These are phyloP conservation scores for Ceyx margarethae DNA, from an alignment of 2,113 vertebrate genomes.

Conservation along the genomic window DNA sequence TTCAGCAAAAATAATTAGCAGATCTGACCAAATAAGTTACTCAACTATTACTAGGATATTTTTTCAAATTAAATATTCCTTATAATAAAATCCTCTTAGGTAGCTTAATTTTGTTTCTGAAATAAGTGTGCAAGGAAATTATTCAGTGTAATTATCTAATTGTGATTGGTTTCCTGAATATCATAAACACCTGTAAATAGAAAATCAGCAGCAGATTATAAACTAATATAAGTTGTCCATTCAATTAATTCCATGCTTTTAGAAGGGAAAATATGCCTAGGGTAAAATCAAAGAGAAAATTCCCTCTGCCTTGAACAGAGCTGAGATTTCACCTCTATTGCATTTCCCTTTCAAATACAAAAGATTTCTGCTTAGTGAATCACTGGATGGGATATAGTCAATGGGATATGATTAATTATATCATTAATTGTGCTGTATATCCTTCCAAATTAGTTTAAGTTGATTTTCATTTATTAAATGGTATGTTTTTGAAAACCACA, in stretches of 20 bases:
- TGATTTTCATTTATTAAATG: background rate
- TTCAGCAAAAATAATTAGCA: background rate
- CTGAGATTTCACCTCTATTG: background rate
- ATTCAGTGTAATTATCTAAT: background rate
- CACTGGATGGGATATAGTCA: background rate
- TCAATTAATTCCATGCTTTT: constrained; percentile 14
- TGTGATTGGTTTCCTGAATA: background rate
- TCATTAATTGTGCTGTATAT: background rate
- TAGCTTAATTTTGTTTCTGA: background rate
- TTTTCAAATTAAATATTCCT: background rate
- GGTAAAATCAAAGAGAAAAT: background rate
- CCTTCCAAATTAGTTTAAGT: background rate
- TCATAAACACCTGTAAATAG: background rate
- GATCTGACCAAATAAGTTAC: background rate
- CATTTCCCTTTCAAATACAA: background rate
- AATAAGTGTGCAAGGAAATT: background rate
- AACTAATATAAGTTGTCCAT: background rate
- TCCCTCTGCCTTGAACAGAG: background rate
- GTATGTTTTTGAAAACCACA: background rate
- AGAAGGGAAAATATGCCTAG: background rate
- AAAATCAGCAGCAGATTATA: background rate
- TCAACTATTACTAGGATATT: background rate
- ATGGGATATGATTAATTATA: background rate
- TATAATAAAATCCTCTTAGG: background rate
- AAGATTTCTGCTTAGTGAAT: background rate